phyloP scores from a whole-genome alignment of 2,113 vertebrate species.

The Bubalus kerabau region DNA sequence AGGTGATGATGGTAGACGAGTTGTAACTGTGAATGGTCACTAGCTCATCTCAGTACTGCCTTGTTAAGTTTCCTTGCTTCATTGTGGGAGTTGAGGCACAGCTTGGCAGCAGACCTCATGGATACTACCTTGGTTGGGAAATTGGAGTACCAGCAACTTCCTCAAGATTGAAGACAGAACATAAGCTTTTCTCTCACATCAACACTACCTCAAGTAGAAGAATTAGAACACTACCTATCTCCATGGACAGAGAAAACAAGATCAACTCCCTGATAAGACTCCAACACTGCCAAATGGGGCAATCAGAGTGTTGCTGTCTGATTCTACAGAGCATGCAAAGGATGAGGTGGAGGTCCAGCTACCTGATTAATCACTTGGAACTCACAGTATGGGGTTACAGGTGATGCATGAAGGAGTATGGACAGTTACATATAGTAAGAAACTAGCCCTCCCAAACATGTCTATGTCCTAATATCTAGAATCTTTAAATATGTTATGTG shows the following conservation, averaged over 20 bases:
- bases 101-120: neutral
- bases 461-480: neutral
- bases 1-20: neutral
- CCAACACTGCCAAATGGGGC: neutral
- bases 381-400: neutral
- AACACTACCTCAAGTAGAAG: neutral
- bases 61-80: neutral
- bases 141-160: neutral
- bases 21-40: neutral
- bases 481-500: neutral
- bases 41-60: neutral
- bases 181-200: neutral
- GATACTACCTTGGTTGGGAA: neutral
- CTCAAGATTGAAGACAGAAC: neutral
- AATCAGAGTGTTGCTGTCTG: neutral
- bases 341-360: neutral
- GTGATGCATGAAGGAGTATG: neutral
- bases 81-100: neutral
- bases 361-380: neutral
- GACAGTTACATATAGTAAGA: neutral
- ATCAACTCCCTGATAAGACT: neutral
- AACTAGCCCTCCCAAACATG: neutral
- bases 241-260: neutral
- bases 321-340: neutral
- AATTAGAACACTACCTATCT: neutral